phyloP scores from a whole-genome alignment of 1,140 invertebrate species.

The Drosophila pseudoananassae region DNA sequence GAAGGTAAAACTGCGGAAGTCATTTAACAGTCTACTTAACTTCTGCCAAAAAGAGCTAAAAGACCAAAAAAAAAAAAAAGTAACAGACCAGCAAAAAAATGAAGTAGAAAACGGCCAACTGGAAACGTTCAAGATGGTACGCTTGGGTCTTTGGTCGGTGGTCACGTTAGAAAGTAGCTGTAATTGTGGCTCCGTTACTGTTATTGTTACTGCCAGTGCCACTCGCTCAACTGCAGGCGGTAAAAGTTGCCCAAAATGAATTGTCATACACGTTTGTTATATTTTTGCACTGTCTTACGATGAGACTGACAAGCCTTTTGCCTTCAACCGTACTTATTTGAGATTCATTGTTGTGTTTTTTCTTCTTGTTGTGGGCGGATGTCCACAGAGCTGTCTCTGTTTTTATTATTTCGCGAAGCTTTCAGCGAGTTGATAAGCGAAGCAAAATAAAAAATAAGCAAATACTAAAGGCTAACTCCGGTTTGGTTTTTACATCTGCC shows the following conservation, averaged over 20 bases:
- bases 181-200: slow-evolving; percentile 63
- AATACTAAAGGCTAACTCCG: slow-evolving; percentile 26
- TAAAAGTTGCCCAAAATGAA: slow-evolving; percentile 72
- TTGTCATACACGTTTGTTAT: slow-evolving; percentile 53
- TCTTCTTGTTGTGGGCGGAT: slow-evolving; percentile 26
- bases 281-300: slow-evolving; percentile 31
- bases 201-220: slow-evolving; percentile 36
- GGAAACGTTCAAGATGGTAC: slow-evolving; percentile 53
- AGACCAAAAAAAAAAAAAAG: neutral
- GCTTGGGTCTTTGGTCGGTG: slow-evolving; percentile 60
- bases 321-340: slow-evolving; percentile 30
- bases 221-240: slow-evolving; percentile 50
- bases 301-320: slow-evolving; percentile 12
- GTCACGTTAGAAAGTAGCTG: slow-evolving; percentile 70
- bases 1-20: slow-evolving; percentile 67
- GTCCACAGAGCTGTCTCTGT: slow-evolving; percentile 14
- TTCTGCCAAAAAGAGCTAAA: slow-evolving; percentile 50
- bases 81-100: slow-evolving; percentile 15
- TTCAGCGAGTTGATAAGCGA: slow-evolving; percentile 28
- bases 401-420: slow-evolving; percentile 16
- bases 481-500: slow-evolving; percentile 46
- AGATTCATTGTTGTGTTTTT: slow-evolving; percentile 40
- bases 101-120: slow-evolving; percentile 49
- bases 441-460: slow-evolving; percentile 12
- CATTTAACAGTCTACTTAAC: slow-evolving; percentile 75